Percentiles rank a stretch among this genome's conserved stretches.
These are phyloP conservation scores for Coracias cyanogaster DNA, from an alignment of 2,797 vertebrate species.

Conservation along the genomic window DNA sequence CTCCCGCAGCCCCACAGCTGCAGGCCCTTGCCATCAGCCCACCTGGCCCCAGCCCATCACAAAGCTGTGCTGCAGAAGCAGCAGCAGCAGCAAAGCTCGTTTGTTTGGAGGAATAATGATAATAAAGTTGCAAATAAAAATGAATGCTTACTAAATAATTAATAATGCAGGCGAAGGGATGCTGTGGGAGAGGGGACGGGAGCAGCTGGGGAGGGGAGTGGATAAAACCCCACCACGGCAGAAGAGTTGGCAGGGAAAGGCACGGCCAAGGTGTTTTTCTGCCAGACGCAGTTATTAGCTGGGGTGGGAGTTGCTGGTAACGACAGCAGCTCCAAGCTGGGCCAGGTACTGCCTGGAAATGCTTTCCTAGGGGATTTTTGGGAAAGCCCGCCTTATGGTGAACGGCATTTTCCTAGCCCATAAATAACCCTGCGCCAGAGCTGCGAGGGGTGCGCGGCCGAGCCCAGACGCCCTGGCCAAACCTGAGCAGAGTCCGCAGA, in stretches of 20 bases:
- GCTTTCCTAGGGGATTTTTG: neutral
- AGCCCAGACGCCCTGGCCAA: rapidly evolving
- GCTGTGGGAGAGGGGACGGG: rapidly evolving
- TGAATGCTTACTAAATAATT: neutral
- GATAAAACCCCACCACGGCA: neutral
- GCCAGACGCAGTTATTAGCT: neutral
- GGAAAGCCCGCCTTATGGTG: neutral
- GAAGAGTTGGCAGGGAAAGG: rapidly evolving
- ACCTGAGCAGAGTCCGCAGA: rapidly evolving
- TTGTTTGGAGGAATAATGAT: neutral
- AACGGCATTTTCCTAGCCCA: rapidly evolving
- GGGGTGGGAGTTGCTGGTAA: neutral
- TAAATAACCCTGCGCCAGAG: rapidly evolving
- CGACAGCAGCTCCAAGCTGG: neutral
- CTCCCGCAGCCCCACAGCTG: neutral
- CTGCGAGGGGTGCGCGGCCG: rapidly evolving
- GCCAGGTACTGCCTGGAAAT: neutral
- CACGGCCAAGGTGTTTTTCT: rapidly evolving
- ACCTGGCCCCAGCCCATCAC: too few species aligned
- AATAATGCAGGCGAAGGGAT: rapidly evolving
- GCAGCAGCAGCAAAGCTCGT: neutral
- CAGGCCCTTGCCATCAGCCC: neutral
- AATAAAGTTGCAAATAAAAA: neutral
- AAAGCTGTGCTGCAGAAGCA: rapidly evolving
- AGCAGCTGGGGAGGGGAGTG: neutral